A percentile compares a stretch with the other conserved stretches of the same genome.
Conservation (phyloP, 2,888 invertebrate genomes). For the Erebia aethiops region DNA sequence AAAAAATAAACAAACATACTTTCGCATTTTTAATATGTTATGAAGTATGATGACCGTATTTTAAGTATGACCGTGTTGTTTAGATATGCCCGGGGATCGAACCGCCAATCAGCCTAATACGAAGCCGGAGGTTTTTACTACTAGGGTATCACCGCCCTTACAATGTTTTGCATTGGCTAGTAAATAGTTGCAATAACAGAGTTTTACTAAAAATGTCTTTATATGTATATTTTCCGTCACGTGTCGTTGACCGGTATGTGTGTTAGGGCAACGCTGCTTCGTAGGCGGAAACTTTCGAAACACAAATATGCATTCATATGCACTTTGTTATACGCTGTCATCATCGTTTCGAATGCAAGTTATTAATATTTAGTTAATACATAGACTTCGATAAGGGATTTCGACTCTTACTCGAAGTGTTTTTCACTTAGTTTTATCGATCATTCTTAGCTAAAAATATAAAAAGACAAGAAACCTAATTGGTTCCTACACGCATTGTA, state of each 20-base stretch:
- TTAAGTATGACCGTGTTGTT: neutral
- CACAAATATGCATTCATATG: constrained; percentile 30
- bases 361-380: neutral
- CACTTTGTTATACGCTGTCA: constrained; percentile 24
- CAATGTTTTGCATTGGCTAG: neutral
- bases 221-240: constrained; percentile 23
- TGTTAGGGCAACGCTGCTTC: constrained; percentile 47
- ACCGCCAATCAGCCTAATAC: too few species aligned
- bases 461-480: too few species aligned
- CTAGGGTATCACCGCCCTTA: too few species aligned
- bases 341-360: neutral
- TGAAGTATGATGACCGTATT: neutral
- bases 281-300: constrained; percentile 45
- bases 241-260: constrained; percentile 59
- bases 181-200: neutral
- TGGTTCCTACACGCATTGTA: too few species aligned
- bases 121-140: too few species aligned
- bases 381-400: too few species aligned
- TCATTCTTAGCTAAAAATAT: too few species aligned
- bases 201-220: constrained; percentile 4
- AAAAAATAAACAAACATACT: too few species aligned
- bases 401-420: too few species aligned
- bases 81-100: too few species aligned
- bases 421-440: too few species aligned
- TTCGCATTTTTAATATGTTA: too few species aligned